Base-by-base conservation (phyloP, 2,113 vertebrate species). In the Antechinus stuartii region DNA sequence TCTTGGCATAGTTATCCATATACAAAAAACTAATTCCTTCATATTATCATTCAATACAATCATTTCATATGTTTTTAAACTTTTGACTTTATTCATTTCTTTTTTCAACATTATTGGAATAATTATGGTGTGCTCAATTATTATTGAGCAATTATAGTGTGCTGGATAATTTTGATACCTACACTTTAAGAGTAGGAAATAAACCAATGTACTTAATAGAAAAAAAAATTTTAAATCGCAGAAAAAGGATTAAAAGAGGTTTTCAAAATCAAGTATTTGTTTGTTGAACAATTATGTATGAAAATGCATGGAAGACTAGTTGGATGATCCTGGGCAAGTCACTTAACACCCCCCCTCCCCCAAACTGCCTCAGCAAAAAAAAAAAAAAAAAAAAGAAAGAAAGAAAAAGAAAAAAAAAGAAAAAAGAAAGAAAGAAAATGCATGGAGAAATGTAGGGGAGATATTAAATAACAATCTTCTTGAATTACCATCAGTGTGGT, bases 401-500 rank as follows among this genome's bases (percentile, higher is more conserved):
- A 49, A 54, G 14, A 49, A 49, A 49, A 42, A 42, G 42, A 42
- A 42, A 49, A 49, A 19, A 7, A 49, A 49, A 49, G 7, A 7
- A 49, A 49, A 5, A 14, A 12, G 1, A 49, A 49, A 49, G 4
- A 49, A 49, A 49, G 49, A 49, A 49, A 49, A 49, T 49, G 49
- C 49, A 49, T 49, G 49, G 16, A 54, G 19, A 91, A 10, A 95
- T 93, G 97, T 84, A 96, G 84, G 97, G 97, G 90, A 91, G 95
- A 98, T 25, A 98, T 96, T 9, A 94, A 49, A 49, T 49, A 49
- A 49, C 9, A 54, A 54, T 19, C 92, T 52, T 95, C 95, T 96
- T 49, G 49, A 49, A 97, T 99, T 99, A 99, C 99, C 99, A 98
- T 98, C 98, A 52, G 50, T 52, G 0, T 1, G 50, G 50, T 52